Percentiles rank a stretch among this genome's conserved stretches.
phyloP scores from a whole-genome alignment of 2,888 invertebrate species.

The Monopis laevigella region DNA sequence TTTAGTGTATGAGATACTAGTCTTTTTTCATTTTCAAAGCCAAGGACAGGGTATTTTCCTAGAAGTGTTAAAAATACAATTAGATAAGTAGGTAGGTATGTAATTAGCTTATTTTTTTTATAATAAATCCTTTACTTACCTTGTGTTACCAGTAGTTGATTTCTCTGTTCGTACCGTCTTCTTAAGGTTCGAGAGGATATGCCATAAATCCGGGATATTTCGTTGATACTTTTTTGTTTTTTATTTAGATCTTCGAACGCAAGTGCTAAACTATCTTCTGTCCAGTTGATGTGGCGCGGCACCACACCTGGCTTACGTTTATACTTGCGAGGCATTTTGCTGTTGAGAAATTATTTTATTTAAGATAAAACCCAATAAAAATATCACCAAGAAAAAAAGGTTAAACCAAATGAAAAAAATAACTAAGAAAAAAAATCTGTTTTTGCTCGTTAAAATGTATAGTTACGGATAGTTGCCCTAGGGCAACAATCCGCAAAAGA shows the following conservation, averaged over 20 bases:
- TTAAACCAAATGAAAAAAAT: too few species aligned
- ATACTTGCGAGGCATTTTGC: constrained; percentile 22
- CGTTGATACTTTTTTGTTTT: constrained; percentile 21
- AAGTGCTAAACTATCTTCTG: constrained; percentile 19
- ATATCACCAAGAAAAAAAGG: too few species aligned
- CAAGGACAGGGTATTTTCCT: constrained; percentile 15
- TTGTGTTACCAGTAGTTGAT: constrained; percentile 18
- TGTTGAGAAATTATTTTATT: too few species aligned
- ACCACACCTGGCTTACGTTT: constrained; percentile 19
- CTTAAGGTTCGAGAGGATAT: constrained; percentile 23
- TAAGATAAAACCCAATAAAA: too few species aligned
- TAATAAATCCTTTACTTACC: too few species aligned
- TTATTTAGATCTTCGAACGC: constrained; percentile 23
- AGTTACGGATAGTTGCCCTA: constrained; percentile 17
- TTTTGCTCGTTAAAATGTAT: too few species aligned
- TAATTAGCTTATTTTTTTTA: background rate
- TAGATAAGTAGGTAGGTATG: background rate
- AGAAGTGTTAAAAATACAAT: background rate
- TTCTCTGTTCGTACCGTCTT: constrained; percentile 22
- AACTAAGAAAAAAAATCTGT: too few species aligned
- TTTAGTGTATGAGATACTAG: constrained; percentile 21
- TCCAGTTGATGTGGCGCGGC: constrained; percentile 21
- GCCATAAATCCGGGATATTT: constrained; percentile 23
- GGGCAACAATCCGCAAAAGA: constrained; percentile 17
- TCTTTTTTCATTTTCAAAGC: constrained; percentile 21